Conservation (phyloP, 1,140 invertebrate species). For the Leptinotarsa undecemlineata region DNA sequence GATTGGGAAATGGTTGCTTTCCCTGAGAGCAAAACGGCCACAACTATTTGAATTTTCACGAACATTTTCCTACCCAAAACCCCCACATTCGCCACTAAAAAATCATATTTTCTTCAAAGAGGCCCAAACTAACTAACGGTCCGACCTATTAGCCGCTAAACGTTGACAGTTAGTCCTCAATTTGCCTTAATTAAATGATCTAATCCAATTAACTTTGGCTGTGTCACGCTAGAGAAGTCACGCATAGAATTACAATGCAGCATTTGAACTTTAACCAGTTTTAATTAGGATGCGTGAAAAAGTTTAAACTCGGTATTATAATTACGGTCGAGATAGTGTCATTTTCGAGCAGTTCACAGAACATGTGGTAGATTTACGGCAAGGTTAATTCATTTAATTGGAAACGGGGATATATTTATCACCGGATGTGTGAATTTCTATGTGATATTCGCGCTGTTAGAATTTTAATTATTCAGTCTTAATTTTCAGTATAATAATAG, state of each 20-base stretch:
- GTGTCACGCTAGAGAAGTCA: constrained; percentile 32
- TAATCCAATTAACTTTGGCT: constrained; percentile 28
- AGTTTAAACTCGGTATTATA: neutral
- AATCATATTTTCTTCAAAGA: neutral
- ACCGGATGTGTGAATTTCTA: neutral
- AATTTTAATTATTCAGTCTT: too few relatives aligned
- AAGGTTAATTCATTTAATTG: constrained; percentile 11
- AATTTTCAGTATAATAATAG: too few relatives aligned
- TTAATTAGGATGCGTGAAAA: constrained; percentile 14
- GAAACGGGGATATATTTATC: neutral
- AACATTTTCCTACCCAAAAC: neutral
- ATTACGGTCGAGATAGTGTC: constrained; percentile 8
- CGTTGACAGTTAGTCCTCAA: constrained; percentile 24
- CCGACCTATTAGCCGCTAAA: neutral
- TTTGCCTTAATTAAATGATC: constrained; percentile 38
- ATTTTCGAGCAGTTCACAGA: neutral
- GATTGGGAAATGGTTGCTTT: too few relatives aligned
- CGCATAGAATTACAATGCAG: constrained; percentile 19
- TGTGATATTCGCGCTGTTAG: neutral
- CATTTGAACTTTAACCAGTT: constrained; percentile 3
- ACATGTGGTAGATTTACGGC: constrained; percentile 5
- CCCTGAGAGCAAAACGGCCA: too few relatives aligned
- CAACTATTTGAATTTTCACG: too few relatives aligned
- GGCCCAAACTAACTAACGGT: neutral
- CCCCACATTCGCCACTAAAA: neutral